These are phyloP conservation scores for Epinotia nisella DNA, from an alignment of 2,888 invertebrate species.

Conservation along the genomic window DNA sequence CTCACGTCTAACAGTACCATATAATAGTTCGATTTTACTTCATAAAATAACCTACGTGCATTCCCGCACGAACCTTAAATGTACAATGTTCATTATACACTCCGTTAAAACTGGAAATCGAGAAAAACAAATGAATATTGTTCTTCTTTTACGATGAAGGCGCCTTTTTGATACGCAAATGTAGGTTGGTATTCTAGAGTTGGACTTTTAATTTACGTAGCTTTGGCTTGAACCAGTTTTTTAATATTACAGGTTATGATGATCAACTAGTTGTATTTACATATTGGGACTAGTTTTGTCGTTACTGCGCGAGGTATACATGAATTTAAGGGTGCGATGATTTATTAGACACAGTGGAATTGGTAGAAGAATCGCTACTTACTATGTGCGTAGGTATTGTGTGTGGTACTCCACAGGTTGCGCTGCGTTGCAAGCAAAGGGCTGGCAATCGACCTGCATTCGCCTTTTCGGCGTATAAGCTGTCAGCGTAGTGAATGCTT, in stretches of 20 bases:
- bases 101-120: not conserved
- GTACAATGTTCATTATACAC: not conserved
- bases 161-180: not conserved
- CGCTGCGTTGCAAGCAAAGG: too few species aligned
- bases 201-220: not conserved
- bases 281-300: conserved; percentile 15
- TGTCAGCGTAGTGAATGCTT: too few species aligned
- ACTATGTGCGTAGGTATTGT: not conserved
- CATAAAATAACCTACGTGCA: conserved; percentile 27
- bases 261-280: conserved; percentile 13
- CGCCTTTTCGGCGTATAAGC: too few species aligned
- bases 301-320: not conserved
- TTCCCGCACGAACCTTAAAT: conserved; percentile 14
- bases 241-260: conserved; percentile 30
- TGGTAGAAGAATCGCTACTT: not conserved
- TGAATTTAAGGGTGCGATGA: not conserved
- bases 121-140: not conserved
- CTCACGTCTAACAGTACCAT: conserved; percentile 18
- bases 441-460: too few species aligned
- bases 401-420: too few species aligned
- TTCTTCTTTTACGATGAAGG: not conserved
- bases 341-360: not conserved
- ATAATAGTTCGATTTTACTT: not conserved
- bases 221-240: conserved; percentile 10
- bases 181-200: conserved; percentile 2